Evolutionary conservation across 2,888 invertebrate species (phyloP).

Genomic region (Psylliodes chrysocephalus): DNA sequence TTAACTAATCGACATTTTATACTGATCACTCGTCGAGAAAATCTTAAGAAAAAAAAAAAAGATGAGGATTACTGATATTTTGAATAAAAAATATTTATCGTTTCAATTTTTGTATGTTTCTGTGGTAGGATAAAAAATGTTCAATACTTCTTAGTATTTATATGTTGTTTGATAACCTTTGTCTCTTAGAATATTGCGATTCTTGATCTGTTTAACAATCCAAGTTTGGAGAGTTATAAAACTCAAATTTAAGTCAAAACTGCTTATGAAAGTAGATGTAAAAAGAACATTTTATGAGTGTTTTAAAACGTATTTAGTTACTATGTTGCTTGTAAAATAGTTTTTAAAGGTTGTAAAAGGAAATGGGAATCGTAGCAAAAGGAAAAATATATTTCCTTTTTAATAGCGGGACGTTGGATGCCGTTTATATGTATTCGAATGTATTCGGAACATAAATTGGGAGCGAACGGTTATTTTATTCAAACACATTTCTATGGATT

Average conservation of each 20-base stretch:
- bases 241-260: constrained; percentile 1
- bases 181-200: neutral
- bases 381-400: constrained; percentile 1
- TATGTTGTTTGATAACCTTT: neutral
- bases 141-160: too few species aligned
- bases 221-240: neutral
- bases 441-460: neutral
- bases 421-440: neutral
- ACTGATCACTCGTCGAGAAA: too few species aligned
- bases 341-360: constrained; percentile 8
- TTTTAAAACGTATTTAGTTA: neutral
- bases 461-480: too few species aligned
- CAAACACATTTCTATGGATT: too few species aligned
- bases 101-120: too few species aligned
- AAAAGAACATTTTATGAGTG: neutral
- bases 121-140: too few species aligned
- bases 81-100: too few species aligned
- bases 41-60: too few species aligned
- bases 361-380: constrained; percentile 5
- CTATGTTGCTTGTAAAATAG: constrained; percentile 1
- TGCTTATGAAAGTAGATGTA: neutral
- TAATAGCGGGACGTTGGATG: neutral
- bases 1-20: too few species aligned
- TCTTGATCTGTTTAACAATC: neutral
- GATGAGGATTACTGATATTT: too few species aligned